Evolutionary conservation across 2,113 vertebrate genomes (phyloP), one percentile per base, ranked within the genome.

Genomic region (Lates calcarifer): DNA sequence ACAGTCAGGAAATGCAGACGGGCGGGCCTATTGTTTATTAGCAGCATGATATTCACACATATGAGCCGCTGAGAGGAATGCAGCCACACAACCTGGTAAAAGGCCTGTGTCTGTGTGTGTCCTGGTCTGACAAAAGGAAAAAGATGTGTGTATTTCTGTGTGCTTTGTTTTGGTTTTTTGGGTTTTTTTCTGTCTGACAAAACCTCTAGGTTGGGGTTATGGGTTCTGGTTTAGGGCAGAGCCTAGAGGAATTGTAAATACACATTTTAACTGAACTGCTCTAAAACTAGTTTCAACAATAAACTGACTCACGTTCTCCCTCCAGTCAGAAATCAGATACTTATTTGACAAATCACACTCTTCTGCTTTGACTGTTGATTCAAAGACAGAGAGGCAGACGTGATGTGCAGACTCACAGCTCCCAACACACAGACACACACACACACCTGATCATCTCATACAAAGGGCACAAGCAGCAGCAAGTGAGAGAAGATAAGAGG

Each of bases 11-110:
- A n/a, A n/a, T 60, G 33, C 0, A 0, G 64, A n/a, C n/a, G 82
- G 67, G 78, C n/a, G 31, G 3, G 28, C 55, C 65, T 57, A 58
- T 87, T 90, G 86, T 88, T 78, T 70, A 63, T 79, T 28, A 77
- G 66, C 45, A 55, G 63, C 60, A 75, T 57, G 73, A 74, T 63
- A 74, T 81, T 73, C 78, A 84, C 77, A 68, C 66, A 83, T 35
- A 78, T 39, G 55, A 53, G 56, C 15, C 58, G 78, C 17, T 51
- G 73, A 55, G 64, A 49, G 41, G 41, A 47, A 33, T 26, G 68
- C 1, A 45, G 77, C 68, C 35, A 13, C 72, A 62, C 76, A 70
- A 75, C 57, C 79, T 79, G 68, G 74, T 87, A 74, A 75, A 84
- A 77, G 20, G 33, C 47, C 33, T 9, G 9, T 22, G 49, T n/a